A percentile compares a stretch with the other conserved stretches of the same genome.
phyloP scores from a whole-genome alignment of 1,140 invertebrate genomes.

The Idris sp. region DNA sequence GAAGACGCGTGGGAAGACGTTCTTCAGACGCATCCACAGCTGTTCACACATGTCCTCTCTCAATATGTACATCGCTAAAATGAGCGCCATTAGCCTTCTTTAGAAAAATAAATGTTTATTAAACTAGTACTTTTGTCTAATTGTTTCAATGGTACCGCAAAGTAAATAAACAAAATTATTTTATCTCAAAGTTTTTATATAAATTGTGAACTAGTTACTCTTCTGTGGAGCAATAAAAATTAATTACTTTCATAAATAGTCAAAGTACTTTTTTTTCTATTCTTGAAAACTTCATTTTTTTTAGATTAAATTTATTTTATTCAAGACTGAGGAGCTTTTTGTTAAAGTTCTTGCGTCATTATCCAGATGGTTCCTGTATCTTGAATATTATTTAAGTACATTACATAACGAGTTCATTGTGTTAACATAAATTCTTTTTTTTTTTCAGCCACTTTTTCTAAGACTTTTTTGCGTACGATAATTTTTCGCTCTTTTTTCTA shows the following conservation, averaged over 20 bases:
- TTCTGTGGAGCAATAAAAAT: not conserved
- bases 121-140: slow-evolving; percentile 20
- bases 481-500: slow-evolving; percentile 30
- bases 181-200: too few relatives aligned
- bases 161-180: too few relatives aligned
- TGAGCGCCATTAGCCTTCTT: slow-evolving; percentile 28
- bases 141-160: slow-evolving; percentile 17
- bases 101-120: slow-evolving; percentile 45
- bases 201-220: too few relatives aligned
- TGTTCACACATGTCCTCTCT: slow-evolving; percentile 66
- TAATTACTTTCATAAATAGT: not conserved
- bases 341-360: slow-evolving; percentile 52
- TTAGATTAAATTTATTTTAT: too few relatives aligned
- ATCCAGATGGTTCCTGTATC: slow-evolving; percentile 53
- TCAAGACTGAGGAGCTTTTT: slow-evolving; percentile 42
- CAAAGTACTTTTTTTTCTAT: not conserved
- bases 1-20: slow-evolving; percentile 67
- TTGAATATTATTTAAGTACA: slow-evolving; percentile 54
- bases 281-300: too few relatives aligned
- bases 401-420: slow-evolving; percentile 58
- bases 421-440: slow-evolving; percentile 52
- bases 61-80: slow-evolving; percentile 40
- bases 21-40: slow-evolving; percentile 60
- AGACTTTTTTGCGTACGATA: slow-evolving; percentile 24
- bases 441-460: slow-evolving; percentile 47